Percentiles rank a stretch among this genome's conserved stretches.
Evolutionary conservation across 1,140 invertebrate species (phyloP).

Genomic region (Euwallacea fornicatus): DNA sequence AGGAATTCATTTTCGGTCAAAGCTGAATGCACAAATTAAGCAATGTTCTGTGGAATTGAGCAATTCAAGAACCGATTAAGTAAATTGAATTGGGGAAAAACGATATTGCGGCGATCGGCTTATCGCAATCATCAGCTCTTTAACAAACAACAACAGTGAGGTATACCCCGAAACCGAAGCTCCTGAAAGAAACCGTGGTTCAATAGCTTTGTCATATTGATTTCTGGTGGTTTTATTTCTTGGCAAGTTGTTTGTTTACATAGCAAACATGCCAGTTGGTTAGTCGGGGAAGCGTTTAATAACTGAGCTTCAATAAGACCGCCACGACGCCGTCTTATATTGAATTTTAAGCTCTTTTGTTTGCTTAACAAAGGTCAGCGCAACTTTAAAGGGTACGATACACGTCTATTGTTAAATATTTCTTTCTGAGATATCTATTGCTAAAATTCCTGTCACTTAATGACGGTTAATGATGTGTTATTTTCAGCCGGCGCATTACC

Average conservation of each 20-base stretch:
- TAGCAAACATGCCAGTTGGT: slow-evolving; percentile 8
- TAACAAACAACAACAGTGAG: not conserved
- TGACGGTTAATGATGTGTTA: too few species aligned
- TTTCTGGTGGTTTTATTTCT: slow-evolving; percentile 20
- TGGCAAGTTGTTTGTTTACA: slow-evolving; percentile 15
- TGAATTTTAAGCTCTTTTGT: too few species aligned
- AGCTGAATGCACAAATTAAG: slow-evolving; percentile 35
- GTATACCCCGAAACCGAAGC: not conserved
- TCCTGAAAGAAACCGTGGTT: not conserved
- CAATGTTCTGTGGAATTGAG: slow-evolving; percentile 34
- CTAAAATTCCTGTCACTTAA: too few species aligned
- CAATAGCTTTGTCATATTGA: slow-evolving; percentile 19
- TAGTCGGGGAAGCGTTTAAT: slow-evolving; percentile 2
- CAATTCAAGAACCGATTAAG: slow-evolving; percentile 31
- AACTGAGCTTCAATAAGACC: not conserved
- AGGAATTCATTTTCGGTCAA: slow-evolving; percentile 33
- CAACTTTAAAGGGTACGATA: too few species aligned
- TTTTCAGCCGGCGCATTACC: too few species aligned
- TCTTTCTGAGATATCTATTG: too few species aligned
- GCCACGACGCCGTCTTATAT: too few species aligned
- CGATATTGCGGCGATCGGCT: slow-evolving; percentile 7
- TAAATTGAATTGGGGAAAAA: slow-evolving; percentile 27
- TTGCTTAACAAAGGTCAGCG: too few species aligned
- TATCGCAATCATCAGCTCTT: not conserved
- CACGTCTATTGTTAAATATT: too few species aligned